phyloP scores from a whole-genome alignment of 2,797 vertebrate species.

The Danio albolineatus region DNA sequence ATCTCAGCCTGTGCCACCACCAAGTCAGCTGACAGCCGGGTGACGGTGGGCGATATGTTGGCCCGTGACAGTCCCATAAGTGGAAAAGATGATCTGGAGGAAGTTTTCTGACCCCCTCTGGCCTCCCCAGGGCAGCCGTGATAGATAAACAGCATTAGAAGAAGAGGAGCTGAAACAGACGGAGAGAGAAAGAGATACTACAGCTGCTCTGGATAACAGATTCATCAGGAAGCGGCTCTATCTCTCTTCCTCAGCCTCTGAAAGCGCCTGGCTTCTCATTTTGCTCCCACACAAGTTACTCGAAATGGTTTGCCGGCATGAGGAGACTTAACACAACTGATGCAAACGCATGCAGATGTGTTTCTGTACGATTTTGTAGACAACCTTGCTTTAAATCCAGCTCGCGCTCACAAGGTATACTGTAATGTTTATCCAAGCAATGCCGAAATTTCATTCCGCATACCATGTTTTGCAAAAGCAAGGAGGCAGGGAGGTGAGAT shows the following conservation, averaged over 20 bases:
- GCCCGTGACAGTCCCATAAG: constrained; percentile 39
- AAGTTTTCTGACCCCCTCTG: constrained; percentile 64
- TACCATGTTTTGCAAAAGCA: constrained; percentile 2
- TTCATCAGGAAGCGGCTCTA: constrained; percentile 52
- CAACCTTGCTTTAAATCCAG: constrained; percentile 20
- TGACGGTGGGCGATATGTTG: constrained; percentile 37
- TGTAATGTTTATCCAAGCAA: background rate
- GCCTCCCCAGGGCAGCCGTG: constrained; percentile 59
- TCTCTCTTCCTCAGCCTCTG: constrained; percentile 12
- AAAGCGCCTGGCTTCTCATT: constrained; percentile 18
- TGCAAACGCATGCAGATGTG: constrained; percentile 49
- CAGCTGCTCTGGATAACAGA: constrained; percentile 43
- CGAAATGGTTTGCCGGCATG: constrained; percentile 31
- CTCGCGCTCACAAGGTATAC: background rate
- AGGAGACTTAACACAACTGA: constrained; percentile 57
- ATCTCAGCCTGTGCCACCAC: constrained; percentile 29
- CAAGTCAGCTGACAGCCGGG: constrained; percentile 66
- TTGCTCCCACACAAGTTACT: constrained; percentile 28
- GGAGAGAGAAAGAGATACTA: constrained; percentile 24
- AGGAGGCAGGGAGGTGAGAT: background rate
- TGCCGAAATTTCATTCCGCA: background rate
- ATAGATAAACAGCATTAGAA: constrained; percentile 68
- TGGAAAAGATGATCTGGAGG: constrained; percentile 39
- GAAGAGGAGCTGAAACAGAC: constrained; percentile 27
- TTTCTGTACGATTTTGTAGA: constrained; percentile 49